A percentile compares a stretch with the other conserved stretches of the same genome.
Conservation (phyloP, 35 echinoderm and acorn worm genomes). For the Stichopus chloronotus region DNA sequence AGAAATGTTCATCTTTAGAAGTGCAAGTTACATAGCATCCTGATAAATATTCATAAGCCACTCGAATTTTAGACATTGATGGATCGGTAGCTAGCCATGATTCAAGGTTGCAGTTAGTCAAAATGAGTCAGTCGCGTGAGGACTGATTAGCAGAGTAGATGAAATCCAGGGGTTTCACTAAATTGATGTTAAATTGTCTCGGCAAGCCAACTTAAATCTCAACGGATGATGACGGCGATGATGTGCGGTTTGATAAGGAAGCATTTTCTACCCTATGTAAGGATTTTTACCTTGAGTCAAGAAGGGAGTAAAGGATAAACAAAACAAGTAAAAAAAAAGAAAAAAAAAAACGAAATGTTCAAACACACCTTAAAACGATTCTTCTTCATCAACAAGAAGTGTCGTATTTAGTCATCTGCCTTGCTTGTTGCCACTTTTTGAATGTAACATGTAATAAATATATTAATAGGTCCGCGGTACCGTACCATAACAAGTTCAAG, state of each 20-base stretch:
- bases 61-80: not conserved
- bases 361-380: too few relatives aligned
- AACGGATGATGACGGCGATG: not conserved
- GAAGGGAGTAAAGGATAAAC: not conserved
- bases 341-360: too few relatives aligned
- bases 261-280: not conserved
- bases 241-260: not conserved
- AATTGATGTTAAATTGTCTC: not conserved
- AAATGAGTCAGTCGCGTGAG: not conserved
- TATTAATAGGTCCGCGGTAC: too few relatives aligned
- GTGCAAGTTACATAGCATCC: not conserved
- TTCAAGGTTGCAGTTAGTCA: not conserved
- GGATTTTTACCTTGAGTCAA: not conserved
- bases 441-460: too few relatives aligned
- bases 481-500: too few relatives aligned
- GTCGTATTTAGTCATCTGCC: too few relatives aligned
- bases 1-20: too few relatives aligned
- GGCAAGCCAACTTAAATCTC: not conserved
- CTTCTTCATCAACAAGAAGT: too few relatives aligned
- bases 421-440: too few relatives aligned
- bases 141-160: not conserved
- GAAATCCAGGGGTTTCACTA: not conserved
- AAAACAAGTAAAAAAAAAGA: too few relatives aligned
- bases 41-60: not conserved
- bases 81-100: not conserved